Base-by-base conservation (phyloP, 2,888 invertebrate genomes). In the Harmothoe impar region DNA sequence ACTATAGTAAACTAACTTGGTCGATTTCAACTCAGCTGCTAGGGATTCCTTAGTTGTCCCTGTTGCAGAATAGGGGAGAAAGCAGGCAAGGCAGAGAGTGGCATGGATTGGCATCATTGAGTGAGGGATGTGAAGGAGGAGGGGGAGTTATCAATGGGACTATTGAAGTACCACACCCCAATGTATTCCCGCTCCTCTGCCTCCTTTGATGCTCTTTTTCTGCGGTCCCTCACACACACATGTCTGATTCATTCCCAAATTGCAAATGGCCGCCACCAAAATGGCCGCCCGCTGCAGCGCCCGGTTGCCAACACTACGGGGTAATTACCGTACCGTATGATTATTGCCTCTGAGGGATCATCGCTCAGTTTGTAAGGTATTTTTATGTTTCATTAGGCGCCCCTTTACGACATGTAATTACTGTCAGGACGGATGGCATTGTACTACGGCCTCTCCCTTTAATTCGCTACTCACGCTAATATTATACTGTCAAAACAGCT, bases 331-430 rank as follows among this genome's bases (percentile, higher is more conserved):
- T 43, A 78, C 31, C 84, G 84, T 84, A 84, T 84, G 84, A 84
- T 43, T 10, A 43, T 84, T 84, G 84, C 84, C 25, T 84, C 25
- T 33, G 84, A 84, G 84, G n/a, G 84, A 84, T 84, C 84, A 84
- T 84, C 84, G 33, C 33, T 84, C 84, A 43, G 84, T 84, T 84
- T 84, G 43, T 7, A 84, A 84, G 33, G 35, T 25, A 84, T 84
- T 84, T 84, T 84, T 84, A 84, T 84, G 84, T 84, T 35, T 84
- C 84, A 84, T 84, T 84, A 84, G 33, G 29, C 84, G 51, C 35
- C 84, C 33, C 33, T 84, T 84, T 17, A n/a, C 12, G 43, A 17
- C 84, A 25, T 23, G 84, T 33, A 43, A 84, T 84, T 84, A 84
- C 84, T 84, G 84, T 84, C 43, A 84, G 10, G 43, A 3, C 33